Evolutionary conservation across 2,888 invertebrate genomes (phyloP).

Genomic region (Orthosia cruda): DNA sequence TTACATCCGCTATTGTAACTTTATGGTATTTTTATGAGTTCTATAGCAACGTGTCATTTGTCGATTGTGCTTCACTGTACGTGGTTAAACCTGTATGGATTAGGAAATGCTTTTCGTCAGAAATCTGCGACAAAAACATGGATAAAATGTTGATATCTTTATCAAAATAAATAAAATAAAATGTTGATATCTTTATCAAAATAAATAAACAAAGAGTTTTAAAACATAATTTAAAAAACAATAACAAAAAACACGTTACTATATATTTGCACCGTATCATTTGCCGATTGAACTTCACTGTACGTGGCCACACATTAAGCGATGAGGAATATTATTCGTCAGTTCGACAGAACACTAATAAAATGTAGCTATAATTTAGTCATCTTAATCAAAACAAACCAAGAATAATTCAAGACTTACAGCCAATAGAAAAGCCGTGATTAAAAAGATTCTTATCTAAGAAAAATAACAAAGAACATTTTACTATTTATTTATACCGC

Average conservation of each 20-base stretch:
- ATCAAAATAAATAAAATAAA: constrained; percentile 6
- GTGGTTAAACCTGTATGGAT: constrained; percentile 5
- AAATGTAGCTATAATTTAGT: too few relatives aligned
- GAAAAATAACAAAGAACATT: too few relatives aligned
- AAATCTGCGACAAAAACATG: background rate
- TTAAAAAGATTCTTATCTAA: too few relatives aligned
- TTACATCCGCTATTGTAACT: constrained; percentile 28
- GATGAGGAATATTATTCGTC: too few relatives aligned
- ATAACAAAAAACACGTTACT: constrained; percentile 24
- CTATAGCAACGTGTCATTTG: constrained; percentile 30
- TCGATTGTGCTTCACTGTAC: constrained; percentile 18
- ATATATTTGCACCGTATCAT: too few relatives aligned
- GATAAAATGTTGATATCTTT: background rate
- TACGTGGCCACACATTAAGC: too few relatives aligned
- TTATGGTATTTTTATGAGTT: constrained; percentile 47
- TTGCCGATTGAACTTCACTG: too few relatives aligned
- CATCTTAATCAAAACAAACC: too few relatives aligned
- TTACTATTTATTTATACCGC: too few relatives aligned
- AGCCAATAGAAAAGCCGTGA: too few relatives aligned
- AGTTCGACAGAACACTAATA: too few relatives aligned
- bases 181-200: background rate
- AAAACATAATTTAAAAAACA: constrained; percentile 52
- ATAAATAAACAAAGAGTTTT: background rate
- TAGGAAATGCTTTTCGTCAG: background rate
- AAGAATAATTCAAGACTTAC: too few relatives aligned